Evolutionary conservation across 2,113 vertebrate genomes (phyloP).

Genomic region (Thunnus thynnus): DNA sequence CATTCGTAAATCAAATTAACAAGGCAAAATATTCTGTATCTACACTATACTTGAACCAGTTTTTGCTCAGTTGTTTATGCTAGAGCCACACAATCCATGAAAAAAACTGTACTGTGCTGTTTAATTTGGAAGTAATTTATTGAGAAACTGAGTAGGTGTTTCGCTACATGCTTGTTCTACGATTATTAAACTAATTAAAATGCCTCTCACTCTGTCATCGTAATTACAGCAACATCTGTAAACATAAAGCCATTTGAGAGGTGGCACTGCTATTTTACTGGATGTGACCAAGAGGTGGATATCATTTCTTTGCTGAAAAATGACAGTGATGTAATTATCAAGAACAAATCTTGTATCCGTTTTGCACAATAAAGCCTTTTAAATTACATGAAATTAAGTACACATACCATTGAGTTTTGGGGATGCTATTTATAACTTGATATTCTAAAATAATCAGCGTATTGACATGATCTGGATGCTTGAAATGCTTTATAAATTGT

Average conservation of each 20-base stretch:
- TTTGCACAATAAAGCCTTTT: no score
- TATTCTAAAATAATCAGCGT: not conserved
- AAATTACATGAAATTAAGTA: no score
- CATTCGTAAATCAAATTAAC: no score
- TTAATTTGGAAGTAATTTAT: conserved; percentile 18
- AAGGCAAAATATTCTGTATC: not conserved
- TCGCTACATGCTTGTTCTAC: conserved; percentile 6
- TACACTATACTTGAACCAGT: not conserved
- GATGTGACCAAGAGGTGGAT: conserved; percentile 3
- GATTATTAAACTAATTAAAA: conserved; percentile 36
- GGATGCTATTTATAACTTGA: no score
- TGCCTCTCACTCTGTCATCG: conserved; percentile 13
- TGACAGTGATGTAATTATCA: conserved; percentile 6
- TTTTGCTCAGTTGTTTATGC: not conserved
- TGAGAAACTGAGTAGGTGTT: conserved; percentile 14
- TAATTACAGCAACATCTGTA: conserved; percentile 25
- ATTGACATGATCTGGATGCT: not conserved
- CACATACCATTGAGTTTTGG: no score
- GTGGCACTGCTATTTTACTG: not conserved
- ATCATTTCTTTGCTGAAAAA: not conserved
- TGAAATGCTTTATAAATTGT: not conserved
- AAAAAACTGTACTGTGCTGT: not conserved
- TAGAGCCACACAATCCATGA: not conserved
- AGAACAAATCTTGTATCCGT: not conserved
- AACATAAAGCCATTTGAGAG: not conserved